These are phyloP conservation scores for Triops cancriformis DNA, from an alignment of 1,140 invertebrate species.

Conservation along the genomic window DNA sequence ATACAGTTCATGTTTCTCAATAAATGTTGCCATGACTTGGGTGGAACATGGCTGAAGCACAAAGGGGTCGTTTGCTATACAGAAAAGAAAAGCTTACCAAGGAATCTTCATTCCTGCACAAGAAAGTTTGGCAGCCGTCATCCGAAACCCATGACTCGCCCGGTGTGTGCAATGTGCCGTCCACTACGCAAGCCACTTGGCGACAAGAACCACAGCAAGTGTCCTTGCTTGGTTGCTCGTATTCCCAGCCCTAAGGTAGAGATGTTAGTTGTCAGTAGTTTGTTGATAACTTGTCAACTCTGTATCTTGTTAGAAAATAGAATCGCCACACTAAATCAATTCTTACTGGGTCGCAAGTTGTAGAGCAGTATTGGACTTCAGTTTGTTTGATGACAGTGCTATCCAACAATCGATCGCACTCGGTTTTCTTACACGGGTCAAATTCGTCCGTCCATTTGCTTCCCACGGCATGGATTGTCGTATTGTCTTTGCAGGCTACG, in stretches of 20 bases:
- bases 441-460: slow-evolving; percentile 33
- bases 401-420: slow-evolving; percentile 45
- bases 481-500: slow-evolving; percentile 51
- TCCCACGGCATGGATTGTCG: slow-evolving; percentile 45
- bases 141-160: slow-evolving; percentile 33
- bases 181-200: slow-evolving; percentile 54
- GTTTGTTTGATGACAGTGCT: slow-evolving; percentile 45
- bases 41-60: too few species aligned
- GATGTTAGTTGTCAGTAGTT: slow-evolving; percentile 20
- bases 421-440: slow-evolving; percentile 49
- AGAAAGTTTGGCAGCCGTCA: slow-evolving; percentile 32
- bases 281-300: neutral
- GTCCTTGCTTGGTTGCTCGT: slow-evolving; percentile 31
- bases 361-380: slow-evolving; percentile 46
- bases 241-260: slow-evolving; percentile 36
- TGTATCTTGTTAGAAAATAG: slow-evolving; percentile 12
- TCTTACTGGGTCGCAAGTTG: slow-evolving; percentile 42
- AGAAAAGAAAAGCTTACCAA: neutral
- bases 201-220: slow-evolving; percentile 65
- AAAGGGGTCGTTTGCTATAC: too few species aligned
- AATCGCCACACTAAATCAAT: neutral
- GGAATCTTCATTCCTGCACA: slow-evolving; percentile 30
- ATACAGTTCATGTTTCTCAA: slow-evolving; percentile 2
- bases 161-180: slow-evolving; percentile 44
- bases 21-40: neutral